Percentiles rank a stretch among this genome's conserved stretches.
phyloP scores from a whole-genome alignment of 2,797 vertebrate genomes.

The Pangasius mekongensis region DNA sequence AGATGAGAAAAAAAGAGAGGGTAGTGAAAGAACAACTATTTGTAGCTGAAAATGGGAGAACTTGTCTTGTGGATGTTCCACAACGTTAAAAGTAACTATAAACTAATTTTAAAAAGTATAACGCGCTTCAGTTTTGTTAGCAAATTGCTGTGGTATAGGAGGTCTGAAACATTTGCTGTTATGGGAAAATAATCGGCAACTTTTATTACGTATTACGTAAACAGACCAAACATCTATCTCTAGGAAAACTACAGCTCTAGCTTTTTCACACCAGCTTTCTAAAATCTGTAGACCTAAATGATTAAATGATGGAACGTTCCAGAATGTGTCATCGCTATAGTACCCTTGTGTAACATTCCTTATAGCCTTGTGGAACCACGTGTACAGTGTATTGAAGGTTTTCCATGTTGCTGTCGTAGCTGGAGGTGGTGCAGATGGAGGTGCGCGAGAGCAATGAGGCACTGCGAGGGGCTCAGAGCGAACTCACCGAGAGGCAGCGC shows the following conservation, averaged over 20 bases:
- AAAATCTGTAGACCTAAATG: neutral
- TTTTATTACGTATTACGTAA: neutral
- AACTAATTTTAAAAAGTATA: neutral
- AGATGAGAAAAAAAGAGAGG: neutral
- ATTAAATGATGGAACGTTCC: neutral
- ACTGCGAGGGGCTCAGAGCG: conserved; percentile 73
- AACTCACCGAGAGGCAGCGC: conserved; percentile 78
- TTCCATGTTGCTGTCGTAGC: conserved; percentile 59
- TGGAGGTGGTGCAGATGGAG: conserved; percentile 77
- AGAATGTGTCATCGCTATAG: neutral
- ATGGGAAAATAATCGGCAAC: neutral
- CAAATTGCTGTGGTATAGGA: neutral
- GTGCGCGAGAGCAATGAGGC: conserved; percentile 80
- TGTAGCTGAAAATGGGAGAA: neutral
- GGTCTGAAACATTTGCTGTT: neutral
- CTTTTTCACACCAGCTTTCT: neutral
- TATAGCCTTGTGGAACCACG: neutral
- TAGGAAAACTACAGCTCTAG: neutral
- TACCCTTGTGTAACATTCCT: conserved; percentile 26
- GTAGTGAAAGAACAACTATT: neutral
- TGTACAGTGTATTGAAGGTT: neutral
- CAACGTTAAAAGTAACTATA: neutral
- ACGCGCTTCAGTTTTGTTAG: neutral
- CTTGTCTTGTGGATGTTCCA: neutral
- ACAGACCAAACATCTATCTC: neutral